Conservation (phyloP, 2,113 vertebrate genomes). For the Gallinago paraguaiae region DNA sequence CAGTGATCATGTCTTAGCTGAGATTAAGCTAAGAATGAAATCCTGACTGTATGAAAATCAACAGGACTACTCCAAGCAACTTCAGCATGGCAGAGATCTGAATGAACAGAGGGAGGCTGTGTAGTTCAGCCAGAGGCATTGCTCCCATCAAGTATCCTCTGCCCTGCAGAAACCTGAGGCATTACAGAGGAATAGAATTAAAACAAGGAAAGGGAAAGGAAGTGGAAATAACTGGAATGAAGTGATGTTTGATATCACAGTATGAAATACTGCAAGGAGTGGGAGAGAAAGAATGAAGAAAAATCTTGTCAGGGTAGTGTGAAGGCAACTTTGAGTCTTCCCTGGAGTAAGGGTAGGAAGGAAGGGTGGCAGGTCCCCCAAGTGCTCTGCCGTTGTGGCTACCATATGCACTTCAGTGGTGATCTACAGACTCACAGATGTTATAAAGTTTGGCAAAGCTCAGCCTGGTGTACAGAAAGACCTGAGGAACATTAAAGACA, state of each 20-base stretch:
- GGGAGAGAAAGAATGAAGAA: not conserved
- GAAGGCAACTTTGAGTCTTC: not conserved
- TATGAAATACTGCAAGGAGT: not conserved
- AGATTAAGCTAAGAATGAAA: not conserved
- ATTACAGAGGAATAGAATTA: not conserved
- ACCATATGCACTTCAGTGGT: not conserved
- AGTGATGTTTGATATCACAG: not conserved
- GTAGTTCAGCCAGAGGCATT: not conserved
- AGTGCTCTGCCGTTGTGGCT: fast-evolving
- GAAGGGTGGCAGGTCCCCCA: not conserved
- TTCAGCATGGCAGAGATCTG: not conserved
- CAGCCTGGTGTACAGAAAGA: not conserved
- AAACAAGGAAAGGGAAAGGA: not conserved
- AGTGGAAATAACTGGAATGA: not conserved
- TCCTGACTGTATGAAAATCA: not conserved
- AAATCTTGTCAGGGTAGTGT: not conserved
- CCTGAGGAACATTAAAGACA: not conserved
- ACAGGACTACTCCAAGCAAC: not conserved
- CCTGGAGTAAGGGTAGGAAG: not conserved
- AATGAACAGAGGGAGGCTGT: not conserved
- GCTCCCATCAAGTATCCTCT: not conserved
- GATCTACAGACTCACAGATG: not conserved
- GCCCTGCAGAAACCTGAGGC: not conserved
- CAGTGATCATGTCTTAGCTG: not conserved
- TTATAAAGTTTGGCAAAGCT: not conserved